Evolutionary conservation across 1,140 invertebrate genomes (phyloP).

Genomic region (Aphelinus certus): DNA sequence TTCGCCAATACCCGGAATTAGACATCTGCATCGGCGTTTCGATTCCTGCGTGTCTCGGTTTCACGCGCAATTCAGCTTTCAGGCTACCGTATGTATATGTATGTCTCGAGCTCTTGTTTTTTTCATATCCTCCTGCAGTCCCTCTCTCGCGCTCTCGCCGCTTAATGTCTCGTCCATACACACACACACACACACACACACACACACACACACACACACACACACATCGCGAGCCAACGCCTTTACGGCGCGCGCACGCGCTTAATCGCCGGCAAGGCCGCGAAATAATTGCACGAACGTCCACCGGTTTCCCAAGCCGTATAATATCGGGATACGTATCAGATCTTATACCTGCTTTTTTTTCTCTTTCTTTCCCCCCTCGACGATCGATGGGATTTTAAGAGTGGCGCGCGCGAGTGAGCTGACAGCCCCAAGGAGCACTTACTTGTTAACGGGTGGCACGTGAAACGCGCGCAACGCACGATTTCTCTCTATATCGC

Average conservation of each 20-base stretch:
- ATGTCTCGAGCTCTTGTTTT: no score
- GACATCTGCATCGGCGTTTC: no score
- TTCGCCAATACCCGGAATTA: no score
- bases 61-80: no score
- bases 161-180: no score
- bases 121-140: no score
- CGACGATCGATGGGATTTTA: conserved; percentile 19
- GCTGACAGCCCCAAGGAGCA: not conserved
- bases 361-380: not conserved
- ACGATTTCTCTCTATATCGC: no score
- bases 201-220: not conserved
- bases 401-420: not conserved
- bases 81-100: no score
- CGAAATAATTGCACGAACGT: conserved; percentile 18
- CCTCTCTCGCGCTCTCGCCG: no score
- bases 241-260: not conserved
- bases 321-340: not conserved
- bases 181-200: no score
- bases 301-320: conserved; percentile 22
- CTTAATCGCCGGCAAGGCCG: conserved; percentile 26
- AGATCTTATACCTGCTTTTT: conserved; percentile 1
- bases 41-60: no score
- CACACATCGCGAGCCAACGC: not conserved
- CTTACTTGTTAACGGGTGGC: not conserved
- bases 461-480: not conserved